These are phyloP conservation scores for Pluvialis apricaria DNA, from an alignment of 2,113 vertebrate species.

Conservation along the genomic window DNA sequence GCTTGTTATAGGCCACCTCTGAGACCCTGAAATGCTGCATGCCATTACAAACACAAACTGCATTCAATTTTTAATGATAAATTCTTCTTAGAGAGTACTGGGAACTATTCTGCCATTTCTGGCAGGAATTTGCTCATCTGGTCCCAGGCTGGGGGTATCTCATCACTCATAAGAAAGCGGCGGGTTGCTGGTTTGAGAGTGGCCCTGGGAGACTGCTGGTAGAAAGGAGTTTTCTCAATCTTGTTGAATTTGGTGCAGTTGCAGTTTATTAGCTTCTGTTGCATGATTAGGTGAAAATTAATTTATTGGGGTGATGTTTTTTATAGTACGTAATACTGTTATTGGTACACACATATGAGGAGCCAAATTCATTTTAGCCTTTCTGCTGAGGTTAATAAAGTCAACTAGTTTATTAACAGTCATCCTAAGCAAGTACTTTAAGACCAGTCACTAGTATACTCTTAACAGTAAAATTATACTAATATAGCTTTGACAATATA, in stretches of 20 bases:
- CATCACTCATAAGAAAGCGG: accelerated
- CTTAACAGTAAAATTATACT: neutral
- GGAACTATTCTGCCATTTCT: neutral
- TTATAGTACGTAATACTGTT: neutral
- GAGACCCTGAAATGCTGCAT: neutral
- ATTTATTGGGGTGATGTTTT: neutral
- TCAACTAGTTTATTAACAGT: neutral
- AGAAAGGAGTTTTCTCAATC: neutral
- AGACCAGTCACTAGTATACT: neutral
- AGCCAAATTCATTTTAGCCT: neutral
- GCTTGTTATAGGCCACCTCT: neutral
- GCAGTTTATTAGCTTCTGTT: neutral
- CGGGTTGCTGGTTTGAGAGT: neutral
- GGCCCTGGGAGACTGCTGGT: neutral
- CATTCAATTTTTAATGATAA: neutral
- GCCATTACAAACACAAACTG: neutral
- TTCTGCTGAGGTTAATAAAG: neutral
- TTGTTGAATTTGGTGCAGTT: neutral
- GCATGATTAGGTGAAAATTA: neutral
- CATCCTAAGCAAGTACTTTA: neutral
- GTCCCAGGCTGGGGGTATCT: neutral
- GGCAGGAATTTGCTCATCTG: neutral
- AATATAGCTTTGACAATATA: neutral
- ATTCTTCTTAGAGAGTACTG: neutral
- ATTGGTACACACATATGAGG: neutral